Conservation (phyloP, 2,797 vertebrate genomes). For the Aphelocoma californica region DNA sequence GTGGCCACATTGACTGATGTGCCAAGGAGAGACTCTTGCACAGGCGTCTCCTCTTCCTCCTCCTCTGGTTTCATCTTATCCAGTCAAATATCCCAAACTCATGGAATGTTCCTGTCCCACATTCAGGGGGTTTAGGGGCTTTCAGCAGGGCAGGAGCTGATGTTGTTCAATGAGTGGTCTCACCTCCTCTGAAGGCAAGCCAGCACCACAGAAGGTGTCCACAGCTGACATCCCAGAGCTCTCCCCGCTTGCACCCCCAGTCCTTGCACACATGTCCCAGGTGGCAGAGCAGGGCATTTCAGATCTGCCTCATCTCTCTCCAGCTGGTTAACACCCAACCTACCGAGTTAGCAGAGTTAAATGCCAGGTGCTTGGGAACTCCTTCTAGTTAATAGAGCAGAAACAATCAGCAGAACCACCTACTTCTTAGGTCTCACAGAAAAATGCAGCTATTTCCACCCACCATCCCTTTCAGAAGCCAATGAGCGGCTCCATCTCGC, state of each 20-base stretch:
- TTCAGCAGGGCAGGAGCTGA: background rate
- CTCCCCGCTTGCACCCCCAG: background rate
- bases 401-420: slow-evolving; percentile 10
- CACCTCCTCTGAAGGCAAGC: background rate
- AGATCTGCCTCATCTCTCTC: background rate
- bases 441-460: background rate
- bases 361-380: background rate
- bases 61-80: background rate
- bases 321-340: background rate
- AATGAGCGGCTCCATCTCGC: accelerated
- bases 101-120: background rate
- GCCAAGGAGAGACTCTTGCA: background rate
- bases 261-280: background rate
- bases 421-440: background rate
- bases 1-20: background rate
- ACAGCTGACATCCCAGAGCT: background rate
- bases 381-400: slow-evolving; percentile 27
- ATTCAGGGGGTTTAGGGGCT: background rate
- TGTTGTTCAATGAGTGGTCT: background rate
- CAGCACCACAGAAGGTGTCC: background rate
- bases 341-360: background rate
- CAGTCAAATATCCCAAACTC: background rate
- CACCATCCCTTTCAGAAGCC: background rate
- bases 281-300: background rate
- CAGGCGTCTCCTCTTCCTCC: background rate